Percentiles rank a stretch among this genome's conserved stretches.
Conservation (phyloP, 2,888 invertebrate genomes). For the Arctia plantaginis region DNA sequence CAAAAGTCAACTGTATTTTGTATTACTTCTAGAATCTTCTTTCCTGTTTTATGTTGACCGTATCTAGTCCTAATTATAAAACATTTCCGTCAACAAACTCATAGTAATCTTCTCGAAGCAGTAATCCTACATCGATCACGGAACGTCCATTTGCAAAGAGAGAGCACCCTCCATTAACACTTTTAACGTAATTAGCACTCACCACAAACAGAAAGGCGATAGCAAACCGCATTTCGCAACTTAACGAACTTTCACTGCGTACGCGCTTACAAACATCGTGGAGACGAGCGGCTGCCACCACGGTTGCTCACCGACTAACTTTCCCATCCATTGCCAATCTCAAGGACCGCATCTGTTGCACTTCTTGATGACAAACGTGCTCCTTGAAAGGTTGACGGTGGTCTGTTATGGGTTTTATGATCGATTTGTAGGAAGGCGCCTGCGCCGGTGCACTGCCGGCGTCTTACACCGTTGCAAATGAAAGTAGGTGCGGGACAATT, state of each 20-base stretch:
- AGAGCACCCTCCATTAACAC: constrained; percentile 73
- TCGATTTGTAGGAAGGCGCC: constrained; percentile 31
- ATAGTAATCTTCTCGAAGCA: constrained; percentile 43
- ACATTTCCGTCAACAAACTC: constrained; percentile 35
- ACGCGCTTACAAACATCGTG: constrained; percentile 74
- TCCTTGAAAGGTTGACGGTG: constrained; percentile 72
- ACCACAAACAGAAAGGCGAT: constrained; percentile 85
- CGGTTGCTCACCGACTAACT: constrained; percentile 74
- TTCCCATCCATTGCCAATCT: constrained; percentile 63
- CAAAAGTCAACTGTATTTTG: constrained; percentile 37
- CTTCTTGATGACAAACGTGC: constrained; percentile 58
- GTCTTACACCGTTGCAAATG: constrained; percentile 12
- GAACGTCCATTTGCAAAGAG: constrained; percentile 56
- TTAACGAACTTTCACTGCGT: constrained; percentile 84
- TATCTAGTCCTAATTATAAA: constrained; percentile 37
- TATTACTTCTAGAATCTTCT: constrained; percentile 27
- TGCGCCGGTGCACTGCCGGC: not conserved
- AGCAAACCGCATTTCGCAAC: constrained; percentile 81
- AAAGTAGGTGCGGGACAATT: constrained; percentile 17
- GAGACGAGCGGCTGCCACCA: constrained; percentile 66
- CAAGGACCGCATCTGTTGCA: constrained; percentile 76
- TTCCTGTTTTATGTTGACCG: constrained; percentile 14
- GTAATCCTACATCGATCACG: constrained; percentile 46
- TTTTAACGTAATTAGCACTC: constrained; percentile 81
- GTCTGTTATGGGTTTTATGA: constrained; percentile 57